Conservation (phyloP, 2,113 vertebrate genomes). For the Ceyx cyanopectus region DNA sequence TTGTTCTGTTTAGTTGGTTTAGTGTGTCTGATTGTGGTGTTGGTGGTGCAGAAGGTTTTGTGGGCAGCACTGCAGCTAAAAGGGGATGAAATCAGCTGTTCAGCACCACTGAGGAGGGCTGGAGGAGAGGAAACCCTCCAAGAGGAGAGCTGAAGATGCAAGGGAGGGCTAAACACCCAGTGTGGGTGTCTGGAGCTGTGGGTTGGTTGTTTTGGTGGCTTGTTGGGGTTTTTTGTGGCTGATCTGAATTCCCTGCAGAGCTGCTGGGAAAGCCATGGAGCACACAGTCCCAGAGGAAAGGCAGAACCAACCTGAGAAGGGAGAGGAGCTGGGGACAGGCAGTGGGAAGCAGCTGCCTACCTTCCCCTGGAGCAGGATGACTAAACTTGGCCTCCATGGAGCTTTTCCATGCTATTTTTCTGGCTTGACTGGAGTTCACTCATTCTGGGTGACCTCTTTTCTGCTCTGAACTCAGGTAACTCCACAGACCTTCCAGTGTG, state of each 20-base stretch:
- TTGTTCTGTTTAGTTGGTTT: no score
- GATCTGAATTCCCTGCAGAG: not conserved
- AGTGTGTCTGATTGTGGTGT: no score
- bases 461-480: not conserved
- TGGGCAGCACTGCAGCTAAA: not conserved
- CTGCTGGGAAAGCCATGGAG: not conserved
- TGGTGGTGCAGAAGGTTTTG: not conserved
- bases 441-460: not conserved
- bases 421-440: not conserved
- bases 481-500: not conserved
- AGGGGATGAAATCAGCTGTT: not conserved
- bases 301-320: not conserved
- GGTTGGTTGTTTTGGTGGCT: not conserved
- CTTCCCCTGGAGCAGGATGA: not conserved
- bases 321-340: not conserved
- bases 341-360: not conserved
- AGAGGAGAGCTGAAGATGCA: not conserved
- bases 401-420: not conserved
- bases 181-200: not conserved
- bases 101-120: not conserved
- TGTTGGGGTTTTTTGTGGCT: not conserved
- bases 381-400: not conserved
- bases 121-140: not conserved
- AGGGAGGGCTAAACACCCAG: not conserved
- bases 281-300: not conserved